Percentiles rank a stretch among this genome's conserved stretches.
Evolutionary conservation across 2,888 invertebrate genomes (phyloP).

Genomic region (Tenthredo distinguenda): DNA sequence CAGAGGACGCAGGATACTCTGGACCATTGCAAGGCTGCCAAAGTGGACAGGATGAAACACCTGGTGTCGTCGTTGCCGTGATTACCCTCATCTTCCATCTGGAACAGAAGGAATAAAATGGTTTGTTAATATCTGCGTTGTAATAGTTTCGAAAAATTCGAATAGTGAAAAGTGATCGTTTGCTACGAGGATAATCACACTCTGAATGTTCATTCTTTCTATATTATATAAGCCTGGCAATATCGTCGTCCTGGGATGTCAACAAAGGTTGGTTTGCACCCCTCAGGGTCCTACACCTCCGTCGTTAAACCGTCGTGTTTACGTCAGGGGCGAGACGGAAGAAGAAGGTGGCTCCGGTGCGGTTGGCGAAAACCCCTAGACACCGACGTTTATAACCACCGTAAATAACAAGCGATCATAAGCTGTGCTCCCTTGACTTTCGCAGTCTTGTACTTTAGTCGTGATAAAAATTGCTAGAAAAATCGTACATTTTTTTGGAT

Average conservation of each 20-base stretch:
- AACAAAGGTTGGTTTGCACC: slow-evolving; percentile 64
- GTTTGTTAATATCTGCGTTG: background rate
- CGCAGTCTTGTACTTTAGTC: background rate
- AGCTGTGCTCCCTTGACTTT: slow-evolving; percentile 55
- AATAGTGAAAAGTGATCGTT: too few relatives aligned
- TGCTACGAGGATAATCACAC: slow-evolving; percentile 48
- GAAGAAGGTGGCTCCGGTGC: slow-evolving; percentile 45
- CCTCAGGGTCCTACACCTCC: slow-evolving; percentile 60
- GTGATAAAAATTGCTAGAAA: background rate
- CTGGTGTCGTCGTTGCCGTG: slow-evolving; percentile 99
- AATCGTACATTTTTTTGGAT: background rate
- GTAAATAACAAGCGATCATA: slow-evolving; percentile 72
- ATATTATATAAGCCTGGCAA: slow-evolving; percentile 61
- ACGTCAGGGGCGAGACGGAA: slow-evolving; percentile 50
- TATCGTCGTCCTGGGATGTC: slow-evolving; percentile 65
- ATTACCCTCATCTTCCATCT: slow-evolving; percentile 99
- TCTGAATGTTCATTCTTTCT: slow-evolving; percentile 57
- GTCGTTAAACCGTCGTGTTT: slow-evolving; percentile 69
- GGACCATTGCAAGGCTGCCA: slow-evolving; percentile 94
- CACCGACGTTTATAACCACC: slow-evolving; percentile 72
- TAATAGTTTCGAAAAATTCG: background rate
- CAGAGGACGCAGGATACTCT: slow-evolving; percentile 93
- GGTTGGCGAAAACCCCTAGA: slow-evolving; percentile 49
- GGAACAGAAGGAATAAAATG: slow-evolving; percentile 76
- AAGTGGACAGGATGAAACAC: slow-evolving; percentile 95